Evolutionary conservation across 2,797 vertebrate genomes (phyloP).

Genomic region (Microctenopoma stevenorrisi): DNA sequence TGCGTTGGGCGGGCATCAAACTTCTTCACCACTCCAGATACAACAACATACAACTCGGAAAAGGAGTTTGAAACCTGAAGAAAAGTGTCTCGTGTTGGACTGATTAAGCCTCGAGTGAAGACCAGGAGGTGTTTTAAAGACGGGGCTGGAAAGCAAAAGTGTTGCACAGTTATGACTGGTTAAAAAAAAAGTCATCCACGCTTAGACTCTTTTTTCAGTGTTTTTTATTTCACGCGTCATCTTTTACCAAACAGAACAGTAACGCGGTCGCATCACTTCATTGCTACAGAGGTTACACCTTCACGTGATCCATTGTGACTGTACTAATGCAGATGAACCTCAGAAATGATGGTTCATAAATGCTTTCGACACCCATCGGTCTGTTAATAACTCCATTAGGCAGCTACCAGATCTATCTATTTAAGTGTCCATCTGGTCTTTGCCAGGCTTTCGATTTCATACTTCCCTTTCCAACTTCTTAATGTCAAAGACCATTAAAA

Average conservation of each 20-base stretch:
- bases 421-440: not conserved
- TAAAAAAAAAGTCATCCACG: not conserved
- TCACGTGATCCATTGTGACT: constrained; percentile 21
- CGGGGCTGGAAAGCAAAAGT: too few species aligned
- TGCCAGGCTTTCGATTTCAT: constrained; percentile 36
- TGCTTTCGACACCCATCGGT: constrained; percentile 26
- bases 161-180: too few species aligned
- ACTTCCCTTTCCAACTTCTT: constrained; percentile 55
- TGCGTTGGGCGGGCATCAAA: too few species aligned
- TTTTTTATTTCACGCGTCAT: constrained; percentile 56
- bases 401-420: not conserved
- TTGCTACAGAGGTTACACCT: constrained; percentile 23
- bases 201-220: constrained; percentile 15
- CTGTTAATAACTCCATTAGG: not conserved
- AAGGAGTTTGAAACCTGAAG: too few species aligned
- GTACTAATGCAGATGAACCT: constrained; percentile 26
- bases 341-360: constrained; percentile 27
- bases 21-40: too few species aligned
- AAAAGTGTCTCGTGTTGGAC: too few species aligned
- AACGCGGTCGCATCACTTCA: constrained; percentile 14
- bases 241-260: not conserved
- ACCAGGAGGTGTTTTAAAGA: too few species aligned
- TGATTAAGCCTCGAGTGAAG: too few species aligned
- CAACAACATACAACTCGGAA: too few species aligned
- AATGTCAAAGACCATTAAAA: constrained; percentile 83